Evolutionary conservation across 2,113 vertebrate species (phyloP).

Genomic region (Blennius ocellaris): DNA sequence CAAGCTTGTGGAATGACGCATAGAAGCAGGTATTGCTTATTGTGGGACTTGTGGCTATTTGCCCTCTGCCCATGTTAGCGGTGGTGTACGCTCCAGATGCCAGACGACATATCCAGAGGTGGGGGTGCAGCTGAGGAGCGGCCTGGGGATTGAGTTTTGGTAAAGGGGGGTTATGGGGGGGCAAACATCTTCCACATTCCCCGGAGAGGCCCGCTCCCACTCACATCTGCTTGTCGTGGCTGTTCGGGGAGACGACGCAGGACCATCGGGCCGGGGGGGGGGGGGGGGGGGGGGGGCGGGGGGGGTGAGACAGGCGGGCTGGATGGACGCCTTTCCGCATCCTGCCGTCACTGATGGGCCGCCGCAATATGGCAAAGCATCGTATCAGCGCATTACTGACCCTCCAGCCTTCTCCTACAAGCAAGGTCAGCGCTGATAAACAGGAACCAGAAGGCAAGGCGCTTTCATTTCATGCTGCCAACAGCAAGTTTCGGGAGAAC

Average conservation of each 20-base stretch:
- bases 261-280: slow-evolving; percentile 83
- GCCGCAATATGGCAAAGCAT: slow-evolving; percentile 78
- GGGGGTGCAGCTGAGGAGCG: slow-evolving; percentile 58
- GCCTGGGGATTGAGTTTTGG: slow-evolving; percentile 56
- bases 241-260: slow-evolving; percentile 65
- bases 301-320: slow-evolving; percentile 46
- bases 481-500: background rate
- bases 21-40: slow-evolving; percentile 25
- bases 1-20: background rate
- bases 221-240: slow-evolving; percentile 80
- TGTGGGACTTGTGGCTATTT: slow-evolving; percentile 27
- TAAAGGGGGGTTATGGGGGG: slow-evolving; percentile 19
- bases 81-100: slow-evolving; percentile 57
- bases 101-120: slow-evolving; percentile 67
- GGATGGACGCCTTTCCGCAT: slow-evolving; percentile 61
- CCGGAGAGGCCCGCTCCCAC: slow-evolving; percentile 66
- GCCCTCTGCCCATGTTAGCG: slow-evolving; percentile 48
- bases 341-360: slow-evolving; percentile 53
- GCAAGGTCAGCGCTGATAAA: slow-evolving; percentile 79
- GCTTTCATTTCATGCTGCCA: background rate
- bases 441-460: slow-evolving; percentile 61
- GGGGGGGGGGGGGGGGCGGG: no score
- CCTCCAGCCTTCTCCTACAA: slow-evolving; percentile 60
- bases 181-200: slow-evolving; percentile 66
- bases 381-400: slow-evolving; percentile 78